These are phyloP conservation scores for Ichneumon xanthorius DNA, from an alignment of 2,888 invertebrate species.

Conservation along the genomic window DNA sequence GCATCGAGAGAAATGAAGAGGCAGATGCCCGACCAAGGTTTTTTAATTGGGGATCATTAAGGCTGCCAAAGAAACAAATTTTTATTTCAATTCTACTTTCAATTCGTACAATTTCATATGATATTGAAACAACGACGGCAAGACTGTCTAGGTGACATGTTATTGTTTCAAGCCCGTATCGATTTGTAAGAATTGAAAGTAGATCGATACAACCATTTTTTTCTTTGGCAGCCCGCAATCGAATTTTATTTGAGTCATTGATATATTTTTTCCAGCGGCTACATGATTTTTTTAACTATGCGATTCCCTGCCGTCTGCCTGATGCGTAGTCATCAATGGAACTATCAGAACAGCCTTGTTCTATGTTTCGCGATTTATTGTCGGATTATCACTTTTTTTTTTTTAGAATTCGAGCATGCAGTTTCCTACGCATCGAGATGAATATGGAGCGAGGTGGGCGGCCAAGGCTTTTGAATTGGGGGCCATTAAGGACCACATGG, in stretches of 20 bases:
- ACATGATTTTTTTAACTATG: constrained; percentile 73
- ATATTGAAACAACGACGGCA: too few relatives aligned
- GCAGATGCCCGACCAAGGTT: not conserved
- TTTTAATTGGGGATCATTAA: constrained; percentile 80
- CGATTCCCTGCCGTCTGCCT: not conserved
- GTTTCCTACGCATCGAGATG: not conserved
- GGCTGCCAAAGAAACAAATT: too few relatives aligned
- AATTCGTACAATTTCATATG: too few relatives aligned
- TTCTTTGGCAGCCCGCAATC: too few relatives aligned
- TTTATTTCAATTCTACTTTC: too few relatives aligned
- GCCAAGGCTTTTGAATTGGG: constrained; percentile 76
- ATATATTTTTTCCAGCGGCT: constrained; percentile 43
- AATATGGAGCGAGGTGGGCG: not conserved
- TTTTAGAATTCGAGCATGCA: constrained; percentile 41
- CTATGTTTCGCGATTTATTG: not conserved
- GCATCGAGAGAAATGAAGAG: not conserved
- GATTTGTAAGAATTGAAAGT: too few relatives aligned
- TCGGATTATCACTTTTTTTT: constrained; percentile 6
- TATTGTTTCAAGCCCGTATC: too few relatives aligned
- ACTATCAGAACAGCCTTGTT: not conserved
- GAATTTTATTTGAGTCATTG: too few relatives aligned
- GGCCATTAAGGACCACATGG: constrained; percentile 79
- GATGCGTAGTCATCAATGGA: constrained; percentile 8
- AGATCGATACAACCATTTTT: too few relatives aligned
- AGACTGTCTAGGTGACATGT: too few relatives aligned